Conservation (phyloP, 2,888 invertebrate genomes). For the Drosophila antonietae region DNA sequence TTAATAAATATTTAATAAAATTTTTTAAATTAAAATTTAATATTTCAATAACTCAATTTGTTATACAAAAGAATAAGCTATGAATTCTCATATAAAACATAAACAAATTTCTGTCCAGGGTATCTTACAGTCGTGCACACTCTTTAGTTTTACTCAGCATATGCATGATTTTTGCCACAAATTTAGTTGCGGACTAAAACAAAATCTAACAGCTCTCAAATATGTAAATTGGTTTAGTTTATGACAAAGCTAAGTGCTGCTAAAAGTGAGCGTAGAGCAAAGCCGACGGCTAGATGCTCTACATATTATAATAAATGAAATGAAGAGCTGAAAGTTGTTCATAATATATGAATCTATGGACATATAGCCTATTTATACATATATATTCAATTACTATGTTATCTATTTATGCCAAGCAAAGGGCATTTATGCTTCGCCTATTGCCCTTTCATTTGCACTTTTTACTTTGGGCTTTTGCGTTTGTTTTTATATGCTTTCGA, state of each 20-base stretch:
- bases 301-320: accelerated
- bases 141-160: neutral
- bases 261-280: neutral
- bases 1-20: neutral
- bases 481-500: conserved; percentile 7
- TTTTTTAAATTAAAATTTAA: too few species aligned
- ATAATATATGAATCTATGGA: too few species aligned
- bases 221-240: conserved; percentile 13
- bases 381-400: neutral
- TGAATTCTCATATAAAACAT: too few species aligned
- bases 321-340: neutral
- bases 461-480: neutral
- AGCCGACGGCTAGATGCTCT: neutral
- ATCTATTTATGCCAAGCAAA: neutral
- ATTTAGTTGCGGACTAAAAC: neutral
- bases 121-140: neutral
- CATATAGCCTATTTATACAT: neutral
- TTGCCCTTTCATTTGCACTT: neutral
- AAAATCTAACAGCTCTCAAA: neutral
- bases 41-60: too few species aligned
- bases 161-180: neutral
- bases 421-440: neutral
- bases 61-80: too few species aligned
- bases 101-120: neutral
- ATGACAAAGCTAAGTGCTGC: neutral